Percentiles rank a stretch among this genome's conserved stretches.
phyloP scores from a whole-genome alignment of 2,113 vertebrate species.

The Alectura lathami region DNA sequence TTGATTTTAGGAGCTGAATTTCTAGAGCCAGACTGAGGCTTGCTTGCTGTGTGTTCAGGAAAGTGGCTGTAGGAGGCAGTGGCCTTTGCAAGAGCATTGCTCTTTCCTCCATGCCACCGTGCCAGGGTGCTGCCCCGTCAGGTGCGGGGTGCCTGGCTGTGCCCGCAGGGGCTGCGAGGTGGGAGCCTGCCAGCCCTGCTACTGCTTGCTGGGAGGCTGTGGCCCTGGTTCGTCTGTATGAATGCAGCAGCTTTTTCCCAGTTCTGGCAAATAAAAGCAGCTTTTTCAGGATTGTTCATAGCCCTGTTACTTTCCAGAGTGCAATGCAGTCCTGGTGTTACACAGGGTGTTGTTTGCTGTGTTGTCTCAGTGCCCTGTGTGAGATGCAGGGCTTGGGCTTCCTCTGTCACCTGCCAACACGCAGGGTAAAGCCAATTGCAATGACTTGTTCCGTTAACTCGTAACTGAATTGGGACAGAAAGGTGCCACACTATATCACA shows the following conservation, averaged over 20 bases:
- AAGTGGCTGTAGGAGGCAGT: background rate
- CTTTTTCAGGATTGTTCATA: background rate
- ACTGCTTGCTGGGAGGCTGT: background rate
- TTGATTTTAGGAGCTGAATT: background rate
- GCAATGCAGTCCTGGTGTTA: background rate
- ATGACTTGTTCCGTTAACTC: background rate
- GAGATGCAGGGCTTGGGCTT: background rate
- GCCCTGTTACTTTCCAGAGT: background rate
- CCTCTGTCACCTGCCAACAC: fast-evolving
- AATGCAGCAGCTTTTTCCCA: background rate
- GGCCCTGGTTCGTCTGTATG: fast-evolving
- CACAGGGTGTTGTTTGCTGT: background rate
- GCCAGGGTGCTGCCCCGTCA: fast-evolving
- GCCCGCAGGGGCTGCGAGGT: fast-evolving
- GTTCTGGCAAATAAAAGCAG: background rate
- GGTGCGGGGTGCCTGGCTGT: background rate
- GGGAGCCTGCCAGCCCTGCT: fast-evolving
- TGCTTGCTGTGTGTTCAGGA: background rate
- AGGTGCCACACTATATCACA: background rate
- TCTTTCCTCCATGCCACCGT: background rate
- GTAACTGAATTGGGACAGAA: background rate
- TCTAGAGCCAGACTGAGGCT: background rate
- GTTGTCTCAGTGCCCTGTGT: background rate
- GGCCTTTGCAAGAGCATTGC: background rate
- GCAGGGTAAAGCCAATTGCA: background rate